Conservation (phyloP, 37 sponge, comb jelly and placozoan species). For the Beroe forskalii region DNA sequence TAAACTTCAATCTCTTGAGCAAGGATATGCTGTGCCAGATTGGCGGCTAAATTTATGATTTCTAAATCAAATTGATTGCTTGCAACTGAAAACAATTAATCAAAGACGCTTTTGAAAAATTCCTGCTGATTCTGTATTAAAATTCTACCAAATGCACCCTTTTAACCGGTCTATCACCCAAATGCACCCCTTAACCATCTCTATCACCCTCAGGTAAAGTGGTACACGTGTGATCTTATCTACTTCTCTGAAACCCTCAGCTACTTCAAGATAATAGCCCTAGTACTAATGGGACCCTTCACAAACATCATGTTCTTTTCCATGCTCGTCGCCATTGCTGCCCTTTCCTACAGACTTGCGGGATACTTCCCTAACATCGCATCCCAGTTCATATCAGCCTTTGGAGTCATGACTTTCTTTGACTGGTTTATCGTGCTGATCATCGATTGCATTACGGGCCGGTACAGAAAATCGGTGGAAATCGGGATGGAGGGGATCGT, state of each 20-base stretch:
- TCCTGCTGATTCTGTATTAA: too few species aligned
- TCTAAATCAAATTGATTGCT: too few species aligned
- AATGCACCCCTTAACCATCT: too few species aligned
- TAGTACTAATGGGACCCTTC: constrained; percentile 36
- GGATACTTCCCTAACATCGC: constrained; percentile 60
- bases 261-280: constrained; percentile 43
- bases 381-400: constrained; percentile 55
- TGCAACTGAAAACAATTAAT: too few species aligned
- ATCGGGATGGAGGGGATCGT: constrained; percentile 59
- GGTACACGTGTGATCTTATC: constrained; percentile 55
- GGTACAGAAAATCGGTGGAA: neutral
- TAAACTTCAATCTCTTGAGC: too few species aligned
- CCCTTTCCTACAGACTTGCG: neutral
- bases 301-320: constrained; percentile 39
- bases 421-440: constrained; percentile 54
- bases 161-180: too few species aligned
- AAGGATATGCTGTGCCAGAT: too few species aligned
- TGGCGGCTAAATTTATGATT: too few species aligned
- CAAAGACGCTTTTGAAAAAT: too few species aligned
- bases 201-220: neutral
- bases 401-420: constrained; percentile 52
- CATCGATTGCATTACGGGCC: neutral
- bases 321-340: constrained; percentile 5
- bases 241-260: constrained; percentile 42
- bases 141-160: too few species aligned